phyloP scores from a whole-genome alignment of 2,888 invertebrate genomes.

The Lithophane socia region DNA sequence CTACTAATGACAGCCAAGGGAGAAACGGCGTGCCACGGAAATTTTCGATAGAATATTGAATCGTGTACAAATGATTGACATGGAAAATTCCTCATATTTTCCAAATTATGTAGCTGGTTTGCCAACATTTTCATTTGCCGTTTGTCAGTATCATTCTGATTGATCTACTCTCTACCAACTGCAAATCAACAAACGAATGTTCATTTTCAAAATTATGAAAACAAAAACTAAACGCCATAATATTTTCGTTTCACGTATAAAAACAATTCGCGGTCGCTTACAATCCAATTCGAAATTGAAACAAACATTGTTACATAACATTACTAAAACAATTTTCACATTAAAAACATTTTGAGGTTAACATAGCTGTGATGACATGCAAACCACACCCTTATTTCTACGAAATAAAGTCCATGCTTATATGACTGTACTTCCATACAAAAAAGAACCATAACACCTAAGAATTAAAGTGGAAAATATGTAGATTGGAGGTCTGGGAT shows the following conservation, averaged over 20 bases:
- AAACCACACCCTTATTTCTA: conserved; percentile 24
- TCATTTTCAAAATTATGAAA: conserved; percentile 18
- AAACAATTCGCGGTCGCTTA: conserved; percentile 26
- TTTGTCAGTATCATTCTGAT: neutral
- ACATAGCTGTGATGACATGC: conserved; percentile 13
- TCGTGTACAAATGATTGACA: neutral
- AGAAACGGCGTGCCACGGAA: no score
- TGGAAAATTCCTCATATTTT: neutral
- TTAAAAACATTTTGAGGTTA: conserved; percentile 46
- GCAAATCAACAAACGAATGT: neutral
- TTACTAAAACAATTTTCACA: conserved; percentile 55
- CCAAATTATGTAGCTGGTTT: neutral
- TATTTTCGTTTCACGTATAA: conserved; percentile 33
- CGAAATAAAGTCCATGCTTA: conserved; percentile 8
- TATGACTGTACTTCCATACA: neutral
- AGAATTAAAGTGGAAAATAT: conserved; percentile 29
- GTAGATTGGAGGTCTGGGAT: conserved; percentile 35
- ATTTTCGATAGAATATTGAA: no score
- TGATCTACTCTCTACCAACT: neutral
- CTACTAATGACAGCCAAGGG: no score
- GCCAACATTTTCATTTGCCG: neutral
- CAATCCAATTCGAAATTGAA: conserved; percentile 44
- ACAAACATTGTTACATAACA: conserved; percentile 48
- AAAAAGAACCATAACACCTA: neutral
- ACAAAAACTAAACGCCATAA: conserved; percentile 23